Conservation (phyloP, 1,140 invertebrate species). For the Teleogryllus occipitalis region DNA sequence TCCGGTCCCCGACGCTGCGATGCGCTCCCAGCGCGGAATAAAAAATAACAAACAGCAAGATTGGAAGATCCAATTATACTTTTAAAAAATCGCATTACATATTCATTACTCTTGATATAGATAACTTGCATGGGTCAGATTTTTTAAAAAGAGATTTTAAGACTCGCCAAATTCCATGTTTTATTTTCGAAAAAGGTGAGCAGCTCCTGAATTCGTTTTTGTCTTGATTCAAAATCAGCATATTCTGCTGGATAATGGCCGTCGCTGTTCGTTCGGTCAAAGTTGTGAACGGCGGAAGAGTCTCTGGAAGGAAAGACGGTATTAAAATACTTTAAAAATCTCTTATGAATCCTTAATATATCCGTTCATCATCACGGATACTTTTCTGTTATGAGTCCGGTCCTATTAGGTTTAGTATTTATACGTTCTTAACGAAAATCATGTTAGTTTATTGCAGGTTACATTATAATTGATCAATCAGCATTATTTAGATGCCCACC, state of each 20-base stretch:
- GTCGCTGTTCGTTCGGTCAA: neutral
- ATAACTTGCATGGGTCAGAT: neutral
- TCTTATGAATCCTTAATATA: neutral
- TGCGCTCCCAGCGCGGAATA: no score
- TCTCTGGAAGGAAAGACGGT: neutral
- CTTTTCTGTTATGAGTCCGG: neutral
- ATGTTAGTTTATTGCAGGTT: neutral
- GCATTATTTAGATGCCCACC: neutral
- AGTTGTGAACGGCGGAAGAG: neutral
- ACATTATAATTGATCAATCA: slow-evolving; percentile 2
- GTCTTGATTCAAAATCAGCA: neutral
- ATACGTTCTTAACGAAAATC: neutral
- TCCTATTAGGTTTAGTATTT: neutral
- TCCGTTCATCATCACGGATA: neutral
- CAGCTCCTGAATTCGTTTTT: neutral
- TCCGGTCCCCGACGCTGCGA: neutral
- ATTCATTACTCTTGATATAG: slow-evolving; percentile 5
- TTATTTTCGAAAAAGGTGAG: neutral
- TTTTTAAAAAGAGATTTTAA: neutral
- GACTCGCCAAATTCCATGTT: neutral
- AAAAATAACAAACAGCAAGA: neutral
- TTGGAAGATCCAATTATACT: slow-evolving; percentile 1
- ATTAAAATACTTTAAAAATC: neutral
- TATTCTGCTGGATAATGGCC: neutral
- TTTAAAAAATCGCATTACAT: slow-evolving; percentile 2